Percentiles rank a stretch among this genome's conserved stretches.
phyloP scores from a whole-genome alignment of 2,113 vertebrate genomes.

The Atrichornis clamosus region DNA sequence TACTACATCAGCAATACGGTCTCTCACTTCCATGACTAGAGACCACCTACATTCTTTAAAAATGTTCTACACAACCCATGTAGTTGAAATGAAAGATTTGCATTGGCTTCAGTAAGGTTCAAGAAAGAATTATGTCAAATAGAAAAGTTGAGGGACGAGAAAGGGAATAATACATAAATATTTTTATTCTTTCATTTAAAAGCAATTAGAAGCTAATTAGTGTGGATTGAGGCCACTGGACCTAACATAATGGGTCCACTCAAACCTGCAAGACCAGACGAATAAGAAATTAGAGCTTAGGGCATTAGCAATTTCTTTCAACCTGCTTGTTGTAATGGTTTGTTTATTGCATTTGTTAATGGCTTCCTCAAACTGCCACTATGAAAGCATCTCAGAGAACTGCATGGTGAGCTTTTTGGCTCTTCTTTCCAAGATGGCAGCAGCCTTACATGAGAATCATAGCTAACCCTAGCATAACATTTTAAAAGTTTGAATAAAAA shows the following conservation, averaged over 20 bases:
- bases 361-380: background rate
- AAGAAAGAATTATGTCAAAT: background rate
- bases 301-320: background rate
- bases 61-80: background rate
- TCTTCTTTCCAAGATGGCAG: background rate
- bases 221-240: background rate
- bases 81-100: background rate
- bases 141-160: background rate
- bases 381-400: background rate
- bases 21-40: background rate
- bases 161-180: background rate
- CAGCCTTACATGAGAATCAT: background rate
- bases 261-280: background rate
- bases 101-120: background rate
- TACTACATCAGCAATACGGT: background rate
- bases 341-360: background rate
- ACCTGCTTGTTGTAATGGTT: background rate
- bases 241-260: background rate
- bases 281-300: background rate
- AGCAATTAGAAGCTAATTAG: background rate
- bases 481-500: conserved; percentile 23
- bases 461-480: background rate
- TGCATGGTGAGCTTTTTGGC: background rate
- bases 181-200: background rate
- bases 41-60: background rate